Percentiles rank a stretch among this genome's conserved stretches.
phyloP scores from a whole-genome alignment of 2,888 invertebrate genomes.

The Torymus tubicola region DNA sequence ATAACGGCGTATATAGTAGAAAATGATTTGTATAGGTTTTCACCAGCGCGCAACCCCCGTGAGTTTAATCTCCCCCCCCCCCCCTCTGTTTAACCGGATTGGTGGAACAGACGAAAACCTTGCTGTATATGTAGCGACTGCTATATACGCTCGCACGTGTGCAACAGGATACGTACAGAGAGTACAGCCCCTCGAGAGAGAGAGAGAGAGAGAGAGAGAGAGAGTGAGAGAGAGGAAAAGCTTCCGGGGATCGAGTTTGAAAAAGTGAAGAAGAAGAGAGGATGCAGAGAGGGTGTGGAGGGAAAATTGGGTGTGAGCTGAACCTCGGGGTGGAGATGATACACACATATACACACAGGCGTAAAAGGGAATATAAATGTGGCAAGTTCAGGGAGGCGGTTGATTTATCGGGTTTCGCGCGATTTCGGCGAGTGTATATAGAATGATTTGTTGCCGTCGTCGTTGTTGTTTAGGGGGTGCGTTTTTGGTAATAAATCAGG shows the following conservation, averaged over 20 bases:
- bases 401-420: too few species aligned
- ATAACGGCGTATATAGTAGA: slow-evolving; percentile 56
- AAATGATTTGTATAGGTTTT: slow-evolving; percentile 60
- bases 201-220: slow-evolving; percentile 48
- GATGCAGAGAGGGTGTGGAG: slow-evolving; percentile 43
- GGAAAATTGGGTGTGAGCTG: slow-evolving; percentile 51
- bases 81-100: slow-evolving; percentile 49
- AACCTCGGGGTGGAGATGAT: slow-evolving; percentile 7
- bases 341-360: too few species aligned
- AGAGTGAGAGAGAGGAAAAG: slow-evolving; percentile 53
- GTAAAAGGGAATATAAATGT: too few species aligned
- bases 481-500: too few species aligned
- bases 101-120: slow-evolving; percentile 59
- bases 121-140: background rate
- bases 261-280: slow-evolving; percentile 44
- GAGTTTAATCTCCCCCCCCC: slow-evolving; percentile 53
- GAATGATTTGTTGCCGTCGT: too few species aligned
- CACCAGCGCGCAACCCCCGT: slow-evolving; percentile 49
- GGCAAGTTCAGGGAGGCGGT: too few species aligned
- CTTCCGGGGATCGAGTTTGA: slow-evolving; percentile 56
- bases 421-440: too few species aligned
- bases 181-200: slow-evolving; percentile 44
- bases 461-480: too few species aligned
- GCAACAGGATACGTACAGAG: slow-evolving; percentile 55
- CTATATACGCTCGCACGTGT: background rate